These are phyloP conservation scores for Galago senegalensis DNA, from an alignment of 2,797 vertebrate species.

Conservation along the genomic window DNA sequence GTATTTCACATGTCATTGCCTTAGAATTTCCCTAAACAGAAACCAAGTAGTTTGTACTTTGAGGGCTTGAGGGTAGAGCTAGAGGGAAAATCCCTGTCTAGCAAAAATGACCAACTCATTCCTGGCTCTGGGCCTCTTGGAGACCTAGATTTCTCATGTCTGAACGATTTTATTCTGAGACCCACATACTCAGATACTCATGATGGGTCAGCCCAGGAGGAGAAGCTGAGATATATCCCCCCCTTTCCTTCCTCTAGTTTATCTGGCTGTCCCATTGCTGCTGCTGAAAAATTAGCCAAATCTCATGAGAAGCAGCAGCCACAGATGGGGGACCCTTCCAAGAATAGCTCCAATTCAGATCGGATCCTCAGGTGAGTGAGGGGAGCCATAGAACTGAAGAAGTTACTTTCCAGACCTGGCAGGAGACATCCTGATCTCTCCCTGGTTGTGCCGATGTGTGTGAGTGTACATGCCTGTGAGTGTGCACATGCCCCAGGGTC, in stretches of 20 bases:
- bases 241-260: conserved; percentile 68
- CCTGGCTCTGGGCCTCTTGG: neutral
- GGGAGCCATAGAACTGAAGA: neutral
- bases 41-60: neutral
- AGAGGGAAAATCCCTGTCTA: neutral
- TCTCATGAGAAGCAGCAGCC: conserved; percentile 95
- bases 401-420: neutral
- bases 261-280: conserved; percentile 98
- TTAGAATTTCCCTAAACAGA: neutral
- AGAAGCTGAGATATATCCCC: conserved; percentile 46
- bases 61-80: neutral
- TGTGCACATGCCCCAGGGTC: neutral
- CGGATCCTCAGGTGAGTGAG: conserved; percentile 95
- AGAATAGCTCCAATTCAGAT: conserved; percentile 96
- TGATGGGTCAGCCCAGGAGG: neutral
- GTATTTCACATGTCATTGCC: neutral
- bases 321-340: conserved; percentile 92
- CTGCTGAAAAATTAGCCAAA: conserved; percentile 98
- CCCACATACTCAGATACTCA: neutral
- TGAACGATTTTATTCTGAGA: neutral
- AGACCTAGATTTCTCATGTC: neutral
- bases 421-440: neutral
- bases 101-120: neutral
- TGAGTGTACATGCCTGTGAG: no score
- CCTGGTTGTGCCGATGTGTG: neutral